phyloP scores from a whole-genome alignment of 1,140 invertebrate species.

The Zaprionus nigranus region DNA sequence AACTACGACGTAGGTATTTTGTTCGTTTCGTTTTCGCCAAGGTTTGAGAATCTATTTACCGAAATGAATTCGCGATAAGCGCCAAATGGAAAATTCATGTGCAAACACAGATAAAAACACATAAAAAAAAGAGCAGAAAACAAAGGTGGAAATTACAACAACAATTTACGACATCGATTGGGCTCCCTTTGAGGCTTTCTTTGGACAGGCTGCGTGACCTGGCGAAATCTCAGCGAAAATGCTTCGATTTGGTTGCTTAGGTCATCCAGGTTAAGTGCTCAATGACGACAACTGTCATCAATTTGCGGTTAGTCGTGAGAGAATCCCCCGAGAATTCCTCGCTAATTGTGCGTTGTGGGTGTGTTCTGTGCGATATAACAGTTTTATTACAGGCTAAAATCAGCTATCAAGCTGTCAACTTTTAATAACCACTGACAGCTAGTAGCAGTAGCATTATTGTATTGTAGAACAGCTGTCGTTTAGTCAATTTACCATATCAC shows the following conservation, averaged over 20 bases:
- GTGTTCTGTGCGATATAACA: constrained; percentile 37
- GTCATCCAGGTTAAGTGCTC: constrained; percentile 73
- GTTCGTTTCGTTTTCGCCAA: constrained; percentile 6
- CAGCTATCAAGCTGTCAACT: constrained; percentile 1
- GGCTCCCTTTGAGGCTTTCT: constrained; percentile 8
- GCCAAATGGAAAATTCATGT: constrained; percentile 23
- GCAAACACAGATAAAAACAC: constrained; percentile 43
- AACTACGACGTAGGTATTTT: constrained; percentile 42
- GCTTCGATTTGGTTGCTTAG: constrained; percentile 43
- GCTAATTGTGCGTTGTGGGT: constrained; percentile 29
- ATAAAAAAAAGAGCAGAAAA: not conserved
- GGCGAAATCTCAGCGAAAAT: constrained; percentile 56
- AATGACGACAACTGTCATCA: constrained; percentile 2
- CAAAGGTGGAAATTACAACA: not conserved
- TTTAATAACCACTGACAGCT: not conserved
- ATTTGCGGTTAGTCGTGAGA: constrained; percentile 20
- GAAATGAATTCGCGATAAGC: constrained; percentile 71
- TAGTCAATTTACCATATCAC: not conserved
- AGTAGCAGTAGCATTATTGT: not conserved
- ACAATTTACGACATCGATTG: constrained; percentile 45
- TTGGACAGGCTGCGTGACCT: constrained; percentile 60
- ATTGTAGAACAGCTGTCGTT: not conserved
- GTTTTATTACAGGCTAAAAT: constrained; percentile 13
- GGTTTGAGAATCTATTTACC: constrained; percentile 46
- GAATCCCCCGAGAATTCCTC: not conserved